Base-by-base conservation (phyloP, 2,113 vertebrate species). In the Onychorhynchus coronatus region DNA sequence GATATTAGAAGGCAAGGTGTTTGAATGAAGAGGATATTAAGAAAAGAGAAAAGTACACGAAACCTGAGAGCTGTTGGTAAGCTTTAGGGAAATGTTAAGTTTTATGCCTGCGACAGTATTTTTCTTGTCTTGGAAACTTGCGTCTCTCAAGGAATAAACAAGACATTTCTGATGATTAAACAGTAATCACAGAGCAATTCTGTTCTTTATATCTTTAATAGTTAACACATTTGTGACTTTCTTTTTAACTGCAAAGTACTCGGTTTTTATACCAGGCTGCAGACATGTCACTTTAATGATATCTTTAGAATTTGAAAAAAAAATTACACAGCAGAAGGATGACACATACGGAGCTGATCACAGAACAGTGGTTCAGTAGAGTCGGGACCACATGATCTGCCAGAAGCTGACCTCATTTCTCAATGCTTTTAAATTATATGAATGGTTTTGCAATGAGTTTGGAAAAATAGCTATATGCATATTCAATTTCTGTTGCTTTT, bases 321-420 rank as follows among this genome's bases (percentile, higher is more conserved):
- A 92, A 95, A 97, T 96, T 97, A 83, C 78, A 75, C 71, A 97
- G 97, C 97, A 98, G 98, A 98, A 98, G 98, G 97, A 81, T 97
- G 95, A 97, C 95, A 67, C 97, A 98, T 97, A 98, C 89, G 97
- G 97, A 97, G 93, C 89, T 75, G 89, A 98, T 97, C 96, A 98
- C 97, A 98, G 97, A 97, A 95, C 95, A 97, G 89, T 97, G 96
- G 93, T 91, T 98, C 97, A 95, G 94, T 95, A 94, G 94, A 98
- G 95, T 94, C 91, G 82, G 85, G 85, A 91, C 89, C 89, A 85
- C 97, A 66, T 96, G 97, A 97, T 92, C 91, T 97, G 93, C 95
- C 97, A 98, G 97, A 98, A 98, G 97, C 93, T 98, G 98, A 98
- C 97, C 98, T 98, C 95, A 84, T 98, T 98, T 98, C 95, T 97